These are phyloP conservation scores for Zaprionus bogoriensis DNA, from an alignment of 2,888 invertebrate genomes.

Conservation along the genomic window DNA sequence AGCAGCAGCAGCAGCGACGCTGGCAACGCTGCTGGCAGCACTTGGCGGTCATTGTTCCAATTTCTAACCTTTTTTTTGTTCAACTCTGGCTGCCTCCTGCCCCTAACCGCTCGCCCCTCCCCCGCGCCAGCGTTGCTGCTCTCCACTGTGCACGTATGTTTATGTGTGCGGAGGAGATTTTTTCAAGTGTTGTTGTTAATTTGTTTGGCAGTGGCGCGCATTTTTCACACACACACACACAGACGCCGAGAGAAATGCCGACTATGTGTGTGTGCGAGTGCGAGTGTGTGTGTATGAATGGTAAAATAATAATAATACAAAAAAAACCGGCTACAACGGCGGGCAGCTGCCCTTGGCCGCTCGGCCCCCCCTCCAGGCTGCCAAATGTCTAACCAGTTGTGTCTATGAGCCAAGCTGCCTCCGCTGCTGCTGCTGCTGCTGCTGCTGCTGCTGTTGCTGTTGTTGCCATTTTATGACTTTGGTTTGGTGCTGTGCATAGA, in stretches of 20 bases:
- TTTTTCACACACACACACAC: constrained; percentile 59
- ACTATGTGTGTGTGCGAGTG: constrained; percentile 10
- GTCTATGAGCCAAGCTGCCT: constrained; percentile 38
- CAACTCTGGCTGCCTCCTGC: constrained; percentile 25
- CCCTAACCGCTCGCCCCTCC: too few species aligned
- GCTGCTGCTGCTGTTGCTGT: constrained; percentile 24
- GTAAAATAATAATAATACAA: constrained; percentile 33
- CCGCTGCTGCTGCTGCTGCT: constrained; percentile 17
- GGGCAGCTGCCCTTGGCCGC: constrained; percentile 27
- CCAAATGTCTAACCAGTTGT: constrained; percentile 55
- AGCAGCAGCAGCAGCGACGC: constrained; percentile 7
- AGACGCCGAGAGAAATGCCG: constrained; percentile 38
- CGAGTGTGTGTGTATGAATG: constrained; percentile 16
- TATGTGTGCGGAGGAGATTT: constrained; percentile 43
- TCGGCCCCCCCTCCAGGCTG: constrained; percentile 15
- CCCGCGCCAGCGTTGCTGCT: constrained; percentile 1
- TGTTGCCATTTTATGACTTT: constrained; percentile 58
- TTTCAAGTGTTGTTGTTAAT: constrained; percentile 70
- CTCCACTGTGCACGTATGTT: constrained; percentile 28
- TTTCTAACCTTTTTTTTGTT: constrained; percentile 65
- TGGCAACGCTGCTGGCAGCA: constrained; percentile 37
- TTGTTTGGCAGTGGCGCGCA: constrained; percentile 64
- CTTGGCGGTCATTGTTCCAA: constrained; percentile 75
- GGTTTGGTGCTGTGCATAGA: constrained; percentile 63
- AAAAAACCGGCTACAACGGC: constrained; percentile 33